These are phyloP conservation scores for Aldabrachelys gigantea DNA, from an alignment of 2,113 vertebrate species.

Conservation along the genomic window DNA sequence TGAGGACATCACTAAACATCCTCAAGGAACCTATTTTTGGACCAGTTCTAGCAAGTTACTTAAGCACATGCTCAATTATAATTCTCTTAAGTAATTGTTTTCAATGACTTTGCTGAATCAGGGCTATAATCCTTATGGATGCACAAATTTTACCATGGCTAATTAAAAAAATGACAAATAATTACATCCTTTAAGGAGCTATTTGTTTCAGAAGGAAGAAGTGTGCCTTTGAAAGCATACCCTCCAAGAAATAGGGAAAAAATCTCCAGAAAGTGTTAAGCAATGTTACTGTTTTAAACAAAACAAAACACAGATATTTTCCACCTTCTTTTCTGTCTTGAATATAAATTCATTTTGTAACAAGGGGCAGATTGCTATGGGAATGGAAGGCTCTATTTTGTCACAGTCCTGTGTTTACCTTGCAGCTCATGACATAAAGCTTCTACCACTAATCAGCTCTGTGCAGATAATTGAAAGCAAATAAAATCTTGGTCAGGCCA, in stretches of 20 bases:
- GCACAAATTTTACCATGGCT: not conserved
- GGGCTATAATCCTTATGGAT: not conserved
- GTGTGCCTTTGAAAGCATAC: not conserved
- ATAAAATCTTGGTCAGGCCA: not conserved
- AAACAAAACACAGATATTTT: not conserved
- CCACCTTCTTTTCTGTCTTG: not conserved
- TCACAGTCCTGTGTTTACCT: not conserved
- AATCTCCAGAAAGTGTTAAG: not conserved
- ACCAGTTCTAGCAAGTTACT: not conserved
- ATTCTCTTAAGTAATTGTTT: not conserved
- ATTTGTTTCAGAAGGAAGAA: not conserved
- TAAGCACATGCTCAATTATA: constrained; percentile 1
- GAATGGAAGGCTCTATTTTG: not conserved
- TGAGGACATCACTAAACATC: not conserved
- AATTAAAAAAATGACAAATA: not conserved
- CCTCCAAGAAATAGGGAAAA: not conserved
- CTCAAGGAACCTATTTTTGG: not conserved
- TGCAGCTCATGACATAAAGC: not conserved
- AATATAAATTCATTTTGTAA: not conserved
- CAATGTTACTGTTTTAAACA: not conserved
- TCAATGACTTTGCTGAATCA: not conserved
- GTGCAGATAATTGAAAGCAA: not conserved
- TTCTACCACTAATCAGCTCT: not conserved
- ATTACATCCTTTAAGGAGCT: not conserved
- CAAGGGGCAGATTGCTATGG: not conserved